A percentile compares a stretch with the other conserved stretches of the same genome.
Conservation (phyloP, 2,113 vertebrate species). For the Lichenostomus cassidix region DNA sequence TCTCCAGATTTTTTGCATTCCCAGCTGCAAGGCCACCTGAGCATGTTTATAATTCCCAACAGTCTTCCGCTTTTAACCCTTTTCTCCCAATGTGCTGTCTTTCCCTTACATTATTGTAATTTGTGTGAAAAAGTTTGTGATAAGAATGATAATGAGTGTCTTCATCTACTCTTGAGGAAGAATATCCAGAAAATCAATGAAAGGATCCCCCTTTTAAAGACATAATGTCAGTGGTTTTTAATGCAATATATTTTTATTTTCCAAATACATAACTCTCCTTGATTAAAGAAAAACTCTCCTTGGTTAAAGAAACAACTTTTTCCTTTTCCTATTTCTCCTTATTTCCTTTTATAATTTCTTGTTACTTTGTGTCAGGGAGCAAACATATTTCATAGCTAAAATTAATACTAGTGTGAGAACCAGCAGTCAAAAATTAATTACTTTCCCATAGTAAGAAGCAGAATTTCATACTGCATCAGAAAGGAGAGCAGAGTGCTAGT, state of each 20-base stretch:
- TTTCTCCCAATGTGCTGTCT: neutral
- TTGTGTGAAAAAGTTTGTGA: neutral
- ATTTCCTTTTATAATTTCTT: neutral
- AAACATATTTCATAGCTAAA: neutral
- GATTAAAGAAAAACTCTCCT: neutral
- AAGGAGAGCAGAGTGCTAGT: neutral
- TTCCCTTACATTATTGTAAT: neutral
- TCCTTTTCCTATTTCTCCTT: neutral
- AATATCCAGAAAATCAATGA: neutral
- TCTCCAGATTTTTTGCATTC: neutral
- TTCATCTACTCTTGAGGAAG: neutral
- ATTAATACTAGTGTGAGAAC: neutral
- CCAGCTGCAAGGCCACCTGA: neutral
- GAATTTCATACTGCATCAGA: neutral
- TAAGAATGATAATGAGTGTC: neutral
- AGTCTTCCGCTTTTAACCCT: neutral
- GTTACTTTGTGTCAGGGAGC: neutral
- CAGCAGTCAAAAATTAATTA: neutral
- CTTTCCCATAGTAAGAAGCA: neutral
- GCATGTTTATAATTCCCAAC: neutral
- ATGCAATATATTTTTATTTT: neutral
- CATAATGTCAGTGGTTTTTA: neutral
- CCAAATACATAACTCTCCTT: neutral
- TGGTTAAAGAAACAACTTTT: neutral
- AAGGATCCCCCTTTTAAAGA: neutral